A percentile compares a stretch with the other conserved stretches of the same genome.
Evolutionary conservation across 2,113 vertebrate genomes (phyloP).

Genomic region (Ondatra zibethicus): DNA sequence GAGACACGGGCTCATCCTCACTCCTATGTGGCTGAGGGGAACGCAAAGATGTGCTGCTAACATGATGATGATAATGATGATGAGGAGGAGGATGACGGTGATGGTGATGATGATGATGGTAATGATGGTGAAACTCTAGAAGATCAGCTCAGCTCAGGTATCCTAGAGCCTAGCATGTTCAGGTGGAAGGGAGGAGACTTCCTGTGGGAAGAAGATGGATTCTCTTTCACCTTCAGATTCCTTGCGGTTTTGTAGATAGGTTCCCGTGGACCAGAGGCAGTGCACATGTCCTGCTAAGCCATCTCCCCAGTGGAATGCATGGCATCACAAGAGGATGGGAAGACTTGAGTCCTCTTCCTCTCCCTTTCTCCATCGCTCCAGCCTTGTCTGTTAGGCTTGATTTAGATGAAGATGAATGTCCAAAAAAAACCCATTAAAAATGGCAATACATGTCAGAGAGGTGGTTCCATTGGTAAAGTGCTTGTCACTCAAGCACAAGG

Average conservation of each 20-base stretch:
- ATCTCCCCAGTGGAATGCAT: too few species aligned
- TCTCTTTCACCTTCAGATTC: neutral
- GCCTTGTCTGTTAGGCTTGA: neutral
- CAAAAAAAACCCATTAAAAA: neutral
- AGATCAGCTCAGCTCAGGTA: neutral
- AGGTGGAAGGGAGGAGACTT: too few species aligned
- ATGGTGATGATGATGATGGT: too few species aligned
- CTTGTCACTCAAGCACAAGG: neutral
- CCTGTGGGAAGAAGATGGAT: neutral
- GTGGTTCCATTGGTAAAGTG: neutral
- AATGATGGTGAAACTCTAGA: too few species aligned
- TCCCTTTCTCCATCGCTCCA: neutral
- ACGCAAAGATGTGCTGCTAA: neutral
- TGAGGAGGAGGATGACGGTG: too few species aligned
- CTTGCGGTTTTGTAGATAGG: rapidly evolving
- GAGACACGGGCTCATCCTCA: rapidly evolving
- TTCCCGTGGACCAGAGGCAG: neutral
- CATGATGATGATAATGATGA: neutral
- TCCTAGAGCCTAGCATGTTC: neutral
- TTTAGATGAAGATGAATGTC: neutral
- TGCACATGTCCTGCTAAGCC: neutral
- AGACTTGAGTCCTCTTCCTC: neutral
- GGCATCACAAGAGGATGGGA: rapidly evolving
- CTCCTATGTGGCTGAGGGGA: too few species aligned
- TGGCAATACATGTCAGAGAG: too few species aligned